Base-by-base conservation (phyloP, 1,140 invertebrate genomes). In the Neodiprion virginianus region DNA sequence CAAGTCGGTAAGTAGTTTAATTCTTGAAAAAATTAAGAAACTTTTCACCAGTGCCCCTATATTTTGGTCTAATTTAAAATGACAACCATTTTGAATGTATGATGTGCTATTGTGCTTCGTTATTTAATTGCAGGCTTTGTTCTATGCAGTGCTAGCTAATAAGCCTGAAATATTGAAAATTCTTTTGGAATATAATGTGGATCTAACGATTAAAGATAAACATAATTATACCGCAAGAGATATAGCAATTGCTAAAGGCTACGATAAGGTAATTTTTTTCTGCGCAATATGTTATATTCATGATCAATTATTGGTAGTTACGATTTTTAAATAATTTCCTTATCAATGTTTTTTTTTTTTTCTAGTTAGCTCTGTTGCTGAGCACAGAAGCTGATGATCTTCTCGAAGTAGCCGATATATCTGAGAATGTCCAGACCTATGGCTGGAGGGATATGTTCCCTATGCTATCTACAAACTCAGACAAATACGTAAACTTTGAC, bases 141-240 rank as follows among this genome's bases (percentile, higher is more conserved):
- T 90, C 75, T 89, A 90, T 85, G 90, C 91, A 69, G 86, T 87
- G 48, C 80, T 86, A 74, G 82, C 84, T 70, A 90, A 91, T 75
- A 86, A 87, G 74, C 75, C 82, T 49, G 88, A 90, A 53, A 85
- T 89, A 65, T 80, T 91, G 11, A 82, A 88, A 81, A 74, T 90
- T 65, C 82, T 92, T 4, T 83, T 91, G 67, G 78, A 84, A 47
- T 77, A 86, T 53, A 88, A 88, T 12, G 90, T 88, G 7, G 85
- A 89, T 71, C 74, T 85, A 8, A 83, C 77, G n/a, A 81, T 89
- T 75, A 83, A 81, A 21, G 90, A 91, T 78, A 86, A 80, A 70
- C 74, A 79, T 67, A 78, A 80, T 69, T 75, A 87, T 67, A 88
- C 86, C 21, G 81, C 85, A 14, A 82, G 83, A 76, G 87, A 90